Evolutionary conservation across 1,140 invertebrate genomes (phyloP).

Genomic region (Halictus rubicundus): DNA sequence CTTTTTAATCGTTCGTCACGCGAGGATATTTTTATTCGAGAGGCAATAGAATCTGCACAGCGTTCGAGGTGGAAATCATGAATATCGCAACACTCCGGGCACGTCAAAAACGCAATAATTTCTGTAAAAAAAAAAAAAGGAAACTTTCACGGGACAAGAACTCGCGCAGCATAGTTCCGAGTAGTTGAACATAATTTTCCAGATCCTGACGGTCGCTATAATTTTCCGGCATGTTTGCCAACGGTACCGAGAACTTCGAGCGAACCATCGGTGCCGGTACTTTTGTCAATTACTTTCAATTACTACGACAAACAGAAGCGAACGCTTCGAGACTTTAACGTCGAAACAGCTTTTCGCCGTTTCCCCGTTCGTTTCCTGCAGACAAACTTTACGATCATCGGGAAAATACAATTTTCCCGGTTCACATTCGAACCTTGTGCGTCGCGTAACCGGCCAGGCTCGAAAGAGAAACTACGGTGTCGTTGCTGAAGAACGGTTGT

Average conservation of each 20-base stretch:
- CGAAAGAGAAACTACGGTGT: not conserved
- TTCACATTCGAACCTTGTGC: too few relatives aligned
- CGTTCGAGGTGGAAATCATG: too few relatives aligned
- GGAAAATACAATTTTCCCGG: too few relatives aligned
- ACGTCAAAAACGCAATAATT: not conserved
- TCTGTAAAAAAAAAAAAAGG: not conserved
- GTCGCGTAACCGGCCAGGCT: too few relatives aligned
- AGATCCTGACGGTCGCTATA: not conserved
- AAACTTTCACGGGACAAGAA: not conserved
- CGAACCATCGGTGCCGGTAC: not conserved
- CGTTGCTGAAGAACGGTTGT: not conserved
- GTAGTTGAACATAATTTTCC: conserved; percentile 9
- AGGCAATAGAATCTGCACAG: too few relatives aligned
- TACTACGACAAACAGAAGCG: not conserved
- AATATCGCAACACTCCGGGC: not conserved
- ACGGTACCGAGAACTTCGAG: not conserved
- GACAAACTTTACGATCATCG: too few relatives aligned
- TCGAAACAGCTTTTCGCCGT: not conserved
- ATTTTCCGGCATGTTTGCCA: conserved; percentile 3
- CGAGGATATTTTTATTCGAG: too few relatives aligned
- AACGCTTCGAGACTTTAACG: not conserved
- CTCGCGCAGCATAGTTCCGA: not conserved
- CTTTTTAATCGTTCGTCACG: too few relatives aligned
- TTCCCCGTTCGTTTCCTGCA: not conserved
- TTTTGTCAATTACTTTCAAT: not conserved